Conservation (phyloP, 2,888 invertebrate species). For the Eupsilia transversa region DNA sequence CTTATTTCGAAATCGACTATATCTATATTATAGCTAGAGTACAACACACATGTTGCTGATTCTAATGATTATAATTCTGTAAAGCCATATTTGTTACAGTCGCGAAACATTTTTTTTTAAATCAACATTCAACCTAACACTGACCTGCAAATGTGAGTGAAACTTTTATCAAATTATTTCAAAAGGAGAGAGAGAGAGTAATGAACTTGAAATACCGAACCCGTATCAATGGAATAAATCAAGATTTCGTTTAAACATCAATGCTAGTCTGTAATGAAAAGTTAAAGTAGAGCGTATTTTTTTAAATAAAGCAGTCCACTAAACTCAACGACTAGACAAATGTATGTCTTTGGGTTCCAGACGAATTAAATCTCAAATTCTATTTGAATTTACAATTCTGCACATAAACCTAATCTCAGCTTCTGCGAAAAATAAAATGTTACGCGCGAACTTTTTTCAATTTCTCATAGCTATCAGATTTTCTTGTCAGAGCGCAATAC, state of each 20-base stretch:
- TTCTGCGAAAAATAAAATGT: slow-evolving; percentile 32
- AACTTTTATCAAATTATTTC: background rate
- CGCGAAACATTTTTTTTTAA: no score
- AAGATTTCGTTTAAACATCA: slow-evolving; percentile 5
- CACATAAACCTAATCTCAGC: slow-evolving; percentile 34
- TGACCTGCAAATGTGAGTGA: no score
- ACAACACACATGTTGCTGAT: no score
- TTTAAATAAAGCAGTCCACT: slow-evolving; percentile 1
- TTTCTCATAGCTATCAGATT: slow-evolving; percentile 70
- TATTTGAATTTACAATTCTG: slow-evolving; percentile 42
- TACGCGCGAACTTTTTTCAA: slow-evolving; percentile 62
- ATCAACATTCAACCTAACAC: no score
- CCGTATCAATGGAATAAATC: background rate
- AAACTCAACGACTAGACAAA: slow-evolving; percentile 30
- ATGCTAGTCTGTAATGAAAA: background rate
- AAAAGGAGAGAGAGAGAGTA: background rate
- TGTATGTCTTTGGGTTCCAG: background rate
- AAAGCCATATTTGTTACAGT: no score
- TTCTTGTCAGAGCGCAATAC: slow-evolving; percentile 66
- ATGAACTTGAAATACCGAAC: background rate
- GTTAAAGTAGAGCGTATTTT: slow-evolving; percentile 6
- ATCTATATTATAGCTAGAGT: no score
- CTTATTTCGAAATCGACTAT: no score
- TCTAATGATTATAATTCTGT: no score
- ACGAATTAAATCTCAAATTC: slow-evolving; percentile 30